These are phyloP conservation scores for Rhaphigaster nebulosa DNA, from an alignment of 2,888 invertebrate genomes.

Conservation along the genomic window DNA sequence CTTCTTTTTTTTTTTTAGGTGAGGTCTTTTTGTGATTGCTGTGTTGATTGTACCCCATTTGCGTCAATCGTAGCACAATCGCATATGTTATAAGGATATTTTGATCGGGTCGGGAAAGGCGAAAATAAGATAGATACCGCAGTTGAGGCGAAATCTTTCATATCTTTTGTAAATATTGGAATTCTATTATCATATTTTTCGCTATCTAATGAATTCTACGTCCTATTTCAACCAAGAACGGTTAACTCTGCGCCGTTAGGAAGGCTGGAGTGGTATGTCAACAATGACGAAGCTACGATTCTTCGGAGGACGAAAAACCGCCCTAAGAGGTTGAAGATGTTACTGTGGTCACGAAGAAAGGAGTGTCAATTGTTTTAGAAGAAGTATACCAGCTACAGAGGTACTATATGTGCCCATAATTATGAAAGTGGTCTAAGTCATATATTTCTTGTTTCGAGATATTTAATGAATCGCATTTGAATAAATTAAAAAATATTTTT, in stretches of 20 bases:
- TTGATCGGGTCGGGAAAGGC: not conserved
- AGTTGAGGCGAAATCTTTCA: not conserved
- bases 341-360: not conserved
- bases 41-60: not conserved
- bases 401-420: too few species aligned
- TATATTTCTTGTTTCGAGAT: too few species aligned
- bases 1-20: not conserved
- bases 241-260: not conserved
- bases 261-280: not conserved
- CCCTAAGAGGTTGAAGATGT: not conserved
- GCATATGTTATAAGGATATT: not conserved
- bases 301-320: not conserved
- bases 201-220: not conserved
- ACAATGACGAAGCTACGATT: not conserved
- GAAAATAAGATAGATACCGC: not conserved
- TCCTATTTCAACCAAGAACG: not conserved
- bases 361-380: not conserved
- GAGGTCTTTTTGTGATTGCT: not conserved
- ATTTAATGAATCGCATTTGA: too few species aligned
- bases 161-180: not conserved
- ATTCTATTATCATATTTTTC: not conserved
- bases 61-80: not conserved
- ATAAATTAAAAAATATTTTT: too few species aligned
- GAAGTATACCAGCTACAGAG: too few species aligned
- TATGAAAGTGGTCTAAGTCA: too few species aligned